Evolutionary conservation across 2,888 invertebrate species (phyloP).

Genomic region (Carpatolechia fugitivella): DNA sequence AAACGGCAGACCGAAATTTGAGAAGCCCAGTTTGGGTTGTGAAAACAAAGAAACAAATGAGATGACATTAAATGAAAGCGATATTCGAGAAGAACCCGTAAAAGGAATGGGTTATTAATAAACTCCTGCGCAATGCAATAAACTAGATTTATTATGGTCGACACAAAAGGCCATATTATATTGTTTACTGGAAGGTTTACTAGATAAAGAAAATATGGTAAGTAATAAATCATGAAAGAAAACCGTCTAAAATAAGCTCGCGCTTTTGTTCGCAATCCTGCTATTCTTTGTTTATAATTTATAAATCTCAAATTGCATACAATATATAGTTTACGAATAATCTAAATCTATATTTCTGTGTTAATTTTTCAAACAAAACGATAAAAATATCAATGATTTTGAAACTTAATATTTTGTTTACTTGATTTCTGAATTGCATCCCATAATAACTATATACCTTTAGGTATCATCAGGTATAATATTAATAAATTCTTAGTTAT

Average conservation of each 20-base stretch:
- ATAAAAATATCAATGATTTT: too few relatives aligned
- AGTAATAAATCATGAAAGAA: neutral
- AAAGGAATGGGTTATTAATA: neutral
- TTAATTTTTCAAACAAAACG: too few relatives aligned
- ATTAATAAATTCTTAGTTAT: too few relatives aligned
- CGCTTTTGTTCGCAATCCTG: neutral
- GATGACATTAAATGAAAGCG: slow-evolving; percentile 4
- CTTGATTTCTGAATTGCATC: too few relatives aligned
- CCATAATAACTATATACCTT: too few relatives aligned
- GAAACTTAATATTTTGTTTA: too few relatives aligned
- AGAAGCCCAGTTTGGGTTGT: neutral
- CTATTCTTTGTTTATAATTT: too few relatives aligned
- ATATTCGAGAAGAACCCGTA: neutral
- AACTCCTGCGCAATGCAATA: slow-evolving; percentile 5
- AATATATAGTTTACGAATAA: too few relatives aligned
- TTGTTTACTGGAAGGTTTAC: neutral
- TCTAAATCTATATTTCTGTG: too few relatives aligned
- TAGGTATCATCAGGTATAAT: too few relatives aligned
- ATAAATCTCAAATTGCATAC: too few relatives aligned
- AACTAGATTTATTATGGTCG: neutral
- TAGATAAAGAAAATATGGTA: neutral
- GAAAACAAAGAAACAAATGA: neutral
- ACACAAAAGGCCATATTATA: neutral
- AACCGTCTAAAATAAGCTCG: neutral
- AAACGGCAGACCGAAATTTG: neutral